Conservation (phyloP, 2,797 vertebrate genomes). For the Balearica regulorum region DNA sequence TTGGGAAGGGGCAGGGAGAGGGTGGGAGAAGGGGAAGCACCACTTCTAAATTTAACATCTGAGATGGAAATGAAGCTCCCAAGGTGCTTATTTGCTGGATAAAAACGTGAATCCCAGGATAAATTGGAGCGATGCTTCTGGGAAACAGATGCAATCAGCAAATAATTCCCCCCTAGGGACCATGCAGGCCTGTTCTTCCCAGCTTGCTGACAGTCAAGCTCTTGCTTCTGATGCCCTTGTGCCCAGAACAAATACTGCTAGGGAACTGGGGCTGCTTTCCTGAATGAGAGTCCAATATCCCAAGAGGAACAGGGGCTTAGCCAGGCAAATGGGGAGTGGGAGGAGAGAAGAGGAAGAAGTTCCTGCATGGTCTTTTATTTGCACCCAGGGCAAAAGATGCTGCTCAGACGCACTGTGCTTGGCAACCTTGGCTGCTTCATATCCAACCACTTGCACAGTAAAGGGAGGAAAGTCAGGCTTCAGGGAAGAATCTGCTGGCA, state of each 20-base stretch:
- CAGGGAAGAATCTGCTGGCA: background rate
- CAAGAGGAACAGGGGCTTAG: background rate
- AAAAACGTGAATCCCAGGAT: conserved; percentile 34
- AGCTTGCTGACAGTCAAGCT: conserved; percentile 24
- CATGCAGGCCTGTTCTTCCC: background rate
- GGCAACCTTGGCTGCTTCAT: background rate
- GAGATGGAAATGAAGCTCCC: conserved; percentile 29
- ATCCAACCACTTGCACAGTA: background rate
- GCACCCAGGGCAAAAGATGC: background rate
- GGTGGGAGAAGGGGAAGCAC: conserved; percentile 60
- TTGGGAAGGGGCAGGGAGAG: conserved; percentile 18
- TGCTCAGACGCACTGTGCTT: background rate
- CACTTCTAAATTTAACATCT: conserved; percentile 66
- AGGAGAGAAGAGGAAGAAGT: background rate
- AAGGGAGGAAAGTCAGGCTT: background rate
- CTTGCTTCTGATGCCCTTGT: conserved; percentile 27
- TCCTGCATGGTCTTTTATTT: background rate
- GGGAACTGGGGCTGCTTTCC: background rate
- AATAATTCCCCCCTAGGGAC: conserved; percentile 49
- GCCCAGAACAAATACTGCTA: background rate
- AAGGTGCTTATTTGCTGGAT: conserved; percentile 49
- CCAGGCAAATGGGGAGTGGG: background rate
- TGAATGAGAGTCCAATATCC: background rate
- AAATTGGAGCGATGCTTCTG: conserved; percentile 52
- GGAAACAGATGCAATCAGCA: conserved; percentile 55